Base-by-base conservation (phyloP, 2,113 vertebrate species). In the Bostrychus sinensis region DNA sequence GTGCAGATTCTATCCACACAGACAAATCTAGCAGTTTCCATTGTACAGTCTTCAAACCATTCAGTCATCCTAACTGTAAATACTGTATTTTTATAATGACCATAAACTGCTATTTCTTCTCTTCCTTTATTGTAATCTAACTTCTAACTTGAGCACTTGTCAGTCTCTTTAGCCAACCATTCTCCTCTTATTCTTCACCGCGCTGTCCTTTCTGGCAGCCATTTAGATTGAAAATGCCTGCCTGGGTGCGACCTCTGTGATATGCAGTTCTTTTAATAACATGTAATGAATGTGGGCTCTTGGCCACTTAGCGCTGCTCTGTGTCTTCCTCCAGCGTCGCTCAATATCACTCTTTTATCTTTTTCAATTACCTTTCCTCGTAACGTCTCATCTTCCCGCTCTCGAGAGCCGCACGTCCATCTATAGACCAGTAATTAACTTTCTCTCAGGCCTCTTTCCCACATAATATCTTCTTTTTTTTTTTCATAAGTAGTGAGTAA, bases 231-330 rank as follows among this genome's bases (percentile, higher is more conserved):
- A 66, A 80, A 75, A 62, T 66, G 70, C 56, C 45, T 25, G 54
- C 41, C 32, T 68, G 48, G 48, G 51, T 51, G 65, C 37, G 78
- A 84, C 81, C 77, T 69, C 63, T 56, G 72, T 74, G 69, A 66
- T 64, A 60, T 51, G 70, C 46, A 50, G 38, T 51, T 73, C 46
- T 58, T 71, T 77, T 78, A 75, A 81, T 78, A 63, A 72, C 34
- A 22, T 32, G 19, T 72, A 81, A 84, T 77, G 70, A 83, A 79
- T 79, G 53, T 54, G 32, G 56, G 28, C 72, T 66, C 67, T 53
- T 46, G 14, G 0, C n/a, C 61, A 76, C 63, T 78, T 69, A 65
- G 48, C 75, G 9, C 58, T 20, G 58, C 67, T 41, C 37, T 66
- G 32, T 57, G 43, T 30, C 62, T 43, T 41, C 58, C 25, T 30